These are phyloP conservation scores for Petrophora chlorosata DNA, from an alignment of 2,888 invertebrate genomes.

Conservation along the genomic window DNA sequence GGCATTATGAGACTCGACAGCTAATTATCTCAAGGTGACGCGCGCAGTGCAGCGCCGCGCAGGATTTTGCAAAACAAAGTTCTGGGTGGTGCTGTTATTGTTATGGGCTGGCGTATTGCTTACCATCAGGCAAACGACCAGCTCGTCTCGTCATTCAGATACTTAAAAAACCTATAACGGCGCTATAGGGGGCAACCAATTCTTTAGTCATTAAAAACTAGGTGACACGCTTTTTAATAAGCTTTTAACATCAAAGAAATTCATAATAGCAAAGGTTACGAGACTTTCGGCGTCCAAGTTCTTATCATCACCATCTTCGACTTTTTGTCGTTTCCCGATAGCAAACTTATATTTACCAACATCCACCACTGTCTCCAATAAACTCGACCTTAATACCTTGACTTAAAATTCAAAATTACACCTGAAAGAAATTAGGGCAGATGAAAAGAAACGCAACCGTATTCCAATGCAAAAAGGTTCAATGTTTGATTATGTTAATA, in stretches of 20 bases:
- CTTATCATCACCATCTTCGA: conserved; percentile 64
- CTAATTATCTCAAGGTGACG: no score
- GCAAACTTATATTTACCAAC: conserved; percentile 18
- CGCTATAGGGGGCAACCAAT: no score
- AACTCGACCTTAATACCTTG: conserved; percentile 25
- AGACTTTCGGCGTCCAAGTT: conserved; percentile 28
- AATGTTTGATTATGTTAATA: neutral
- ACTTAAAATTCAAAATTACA: neutral
- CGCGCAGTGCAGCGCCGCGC: no score
- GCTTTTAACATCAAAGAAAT: conserved; percentile 24
- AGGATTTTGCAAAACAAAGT: no score
- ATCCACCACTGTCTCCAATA: neutral
- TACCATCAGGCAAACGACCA: no score
- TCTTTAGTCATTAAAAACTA: conserved; percentile 3
- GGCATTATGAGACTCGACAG: no score
- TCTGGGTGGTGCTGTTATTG: no score
- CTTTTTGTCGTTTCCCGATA: conserved; percentile 58
- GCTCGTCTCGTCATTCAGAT: no score
- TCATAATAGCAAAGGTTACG: conserved; percentile 24
- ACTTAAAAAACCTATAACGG: no score
- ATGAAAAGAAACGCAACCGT: neutral
- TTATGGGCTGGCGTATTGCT: no score
- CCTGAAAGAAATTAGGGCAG: neutral
- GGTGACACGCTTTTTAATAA: conserved; percentile 18
- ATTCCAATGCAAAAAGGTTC: conserved; percentile 14